Conservation (phyloP, 1,140 invertebrate genomes). For the Drosophila azteca region DNA sequence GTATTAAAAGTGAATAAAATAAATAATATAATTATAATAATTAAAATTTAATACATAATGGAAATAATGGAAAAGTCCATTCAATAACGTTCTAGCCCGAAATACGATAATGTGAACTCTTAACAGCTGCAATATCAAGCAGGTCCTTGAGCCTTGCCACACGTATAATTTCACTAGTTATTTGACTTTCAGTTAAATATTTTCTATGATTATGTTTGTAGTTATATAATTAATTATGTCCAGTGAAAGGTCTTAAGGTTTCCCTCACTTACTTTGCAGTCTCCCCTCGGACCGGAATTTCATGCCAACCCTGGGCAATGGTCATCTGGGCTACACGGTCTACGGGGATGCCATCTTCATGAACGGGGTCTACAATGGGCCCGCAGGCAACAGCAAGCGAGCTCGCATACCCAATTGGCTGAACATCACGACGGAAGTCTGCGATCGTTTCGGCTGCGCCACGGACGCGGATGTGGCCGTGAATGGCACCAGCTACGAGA, state of each 20-base stretch:
- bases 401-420: slow-evolving; percentile 86
- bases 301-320: slow-evolving; percentile 86
- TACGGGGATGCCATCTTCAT: slow-evolving; percentile 86
- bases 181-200: too few species aligned
- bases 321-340: slow-evolving; percentile 85
- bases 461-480: slow-evolving; percentile 44
- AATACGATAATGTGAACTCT: too few species aligned
- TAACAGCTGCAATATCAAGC: too few species aligned
- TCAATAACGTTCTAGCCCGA: too few species aligned
- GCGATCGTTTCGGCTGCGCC: slow-evolving; percentile 43
- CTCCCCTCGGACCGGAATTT: slow-evolving; percentile 85
- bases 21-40: neutral
- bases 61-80: neutral
- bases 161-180: too few species aligned
- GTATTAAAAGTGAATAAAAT: too few species aligned
- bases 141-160: too few species aligned
- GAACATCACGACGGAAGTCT: slow-evolving; percentile 81
- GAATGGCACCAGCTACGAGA: slow-evolving; percentile 80
- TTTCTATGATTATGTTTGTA: too few species aligned
- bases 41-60: too few species aligned
- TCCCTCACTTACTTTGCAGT: slow-evolving; percentile 53
- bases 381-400: slow-evolving; percentile 84
- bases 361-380: slow-evolving; percentile 86
- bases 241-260: too few species aligned
- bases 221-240: too few species aligned